Percentiles rank a stretch among this genome's conserved stretches.
Evolutionary conservation across 2,888 invertebrate species (phyloP).

Genomic region (Liposcelis brunnea): DNA sequence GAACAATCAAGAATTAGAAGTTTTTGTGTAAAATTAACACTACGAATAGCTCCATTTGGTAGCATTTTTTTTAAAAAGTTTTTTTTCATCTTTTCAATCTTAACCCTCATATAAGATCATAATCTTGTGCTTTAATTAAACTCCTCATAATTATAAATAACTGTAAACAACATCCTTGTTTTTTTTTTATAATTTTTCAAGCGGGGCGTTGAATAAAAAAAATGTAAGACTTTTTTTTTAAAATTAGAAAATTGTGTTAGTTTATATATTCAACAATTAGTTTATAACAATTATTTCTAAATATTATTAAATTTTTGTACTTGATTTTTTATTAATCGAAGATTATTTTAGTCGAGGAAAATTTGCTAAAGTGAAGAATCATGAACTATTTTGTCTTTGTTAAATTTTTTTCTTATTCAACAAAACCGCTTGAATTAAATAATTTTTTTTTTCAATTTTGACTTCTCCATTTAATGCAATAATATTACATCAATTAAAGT

Average conservation of each 20-base stretch:
- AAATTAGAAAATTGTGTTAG: constrained; percentile 20
- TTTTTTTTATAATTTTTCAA: neutral
- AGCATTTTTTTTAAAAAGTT: constrained; percentile 2
- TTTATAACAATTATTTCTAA: constrained; percentile 5
- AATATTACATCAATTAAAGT: no score
- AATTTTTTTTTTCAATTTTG: no score
- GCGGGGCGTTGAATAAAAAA: neutral
- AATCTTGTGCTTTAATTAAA: constrained; percentile 6
- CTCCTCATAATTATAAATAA: constrained; percentile 1
- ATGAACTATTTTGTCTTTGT: constrained; percentile 1
- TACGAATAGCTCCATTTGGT: no score
- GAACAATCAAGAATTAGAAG: constrained; percentile 5
- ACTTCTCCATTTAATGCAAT: no score
- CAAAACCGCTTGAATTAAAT: no score
- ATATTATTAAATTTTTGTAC: neutral
- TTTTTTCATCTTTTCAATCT: neutral
- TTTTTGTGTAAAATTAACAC: constrained; percentile 1
- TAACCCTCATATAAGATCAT: neutral
- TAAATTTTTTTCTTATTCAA: no score
- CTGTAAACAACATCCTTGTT: constrained; percentile 3
- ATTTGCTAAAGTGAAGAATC: neutral
- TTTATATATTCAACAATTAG: constrained; percentile 1
- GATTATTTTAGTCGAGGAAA: constrained; percentile 6
- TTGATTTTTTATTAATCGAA: neutral
- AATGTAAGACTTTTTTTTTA: constrained; percentile 12